Evolutionary conservation across 2,888 invertebrate genomes (phyloP), one percentile per base, ranked within the genome.

Genomic region (Lucinisca nassula): DNA sequence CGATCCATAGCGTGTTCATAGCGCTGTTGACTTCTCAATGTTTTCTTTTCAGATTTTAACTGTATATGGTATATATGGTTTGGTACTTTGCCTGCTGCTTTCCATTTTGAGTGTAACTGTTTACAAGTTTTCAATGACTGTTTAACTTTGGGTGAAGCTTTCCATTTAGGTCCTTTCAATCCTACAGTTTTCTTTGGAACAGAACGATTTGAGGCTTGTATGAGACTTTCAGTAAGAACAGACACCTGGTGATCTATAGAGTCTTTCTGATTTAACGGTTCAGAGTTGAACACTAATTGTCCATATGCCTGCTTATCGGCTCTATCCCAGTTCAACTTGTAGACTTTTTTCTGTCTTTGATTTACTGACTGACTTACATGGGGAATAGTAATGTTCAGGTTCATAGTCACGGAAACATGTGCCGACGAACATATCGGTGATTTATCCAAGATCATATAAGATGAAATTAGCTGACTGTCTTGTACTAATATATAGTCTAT

Each of bases 1-100:
- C 58, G 51, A n/a, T 77, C 76, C 21, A 55, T 35, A 0, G 38
- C 58, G 2, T 77, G 32, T 77, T 77, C 76, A 55, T 17, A 55
- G 4, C 55, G 8, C n/a, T 55, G 55, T 55, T 55, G 17, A 4
- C 21, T 55, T 55, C 55, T 55, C 17, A 55, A n/a, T 4, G 21
- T 14, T 55, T 55, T 55, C 55, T 55, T 55, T 55, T 55, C 55
- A 55, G 55, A n/a, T 55, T 55, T 55, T 55, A 55, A 55, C 21
- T 55, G 55, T n/a, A 6, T 55, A 55, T 55, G 55, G n/a, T 55
- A 55, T 55, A 6, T 21, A 55, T 55, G 55, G n/a, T 55, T 55
- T 55, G 55, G 55, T 4, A n/a, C 21, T 55, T 55, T 55, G 8
- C 55, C 55, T 14, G 55, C n/a, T 55, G 55, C 17, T 55, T 55